Evolutionary conservation across 2,888 invertebrate species (phyloP).

Genomic region (Agapostemon virescens): DNA sequence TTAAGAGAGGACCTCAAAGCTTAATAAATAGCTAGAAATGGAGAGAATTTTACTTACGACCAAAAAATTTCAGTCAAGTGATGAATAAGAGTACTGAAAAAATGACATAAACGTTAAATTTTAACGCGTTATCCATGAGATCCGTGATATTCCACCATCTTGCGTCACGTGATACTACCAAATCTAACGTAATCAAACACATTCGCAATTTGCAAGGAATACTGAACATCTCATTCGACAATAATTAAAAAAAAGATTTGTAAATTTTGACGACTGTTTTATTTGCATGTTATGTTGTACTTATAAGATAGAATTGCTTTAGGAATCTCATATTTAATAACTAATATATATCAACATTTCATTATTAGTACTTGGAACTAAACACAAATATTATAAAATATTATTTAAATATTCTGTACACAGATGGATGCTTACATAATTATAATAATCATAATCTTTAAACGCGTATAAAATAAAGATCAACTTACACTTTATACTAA

Average conservation of each 20-base stretch:
- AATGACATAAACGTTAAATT: conserved; percentile 61
- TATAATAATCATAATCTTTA: conserved; percentile 1
- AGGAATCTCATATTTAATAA: conserved; percentile 8
- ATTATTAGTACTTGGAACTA: conserved; percentile 24
- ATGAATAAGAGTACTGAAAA: conserved; percentile 49
- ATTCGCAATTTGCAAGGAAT: conserved; percentile 29
- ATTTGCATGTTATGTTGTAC: conserved; percentile 20
- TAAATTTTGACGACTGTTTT: background rate
- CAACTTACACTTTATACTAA: conserved; percentile 47
- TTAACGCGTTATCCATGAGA: conserved; percentile 56
- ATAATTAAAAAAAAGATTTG: conserved; percentile 11
- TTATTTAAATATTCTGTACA: conserved; percentile 15
- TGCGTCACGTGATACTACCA: conserved; percentile 62
- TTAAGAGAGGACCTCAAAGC: background rate
- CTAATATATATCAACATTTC: conserved; percentile 21
- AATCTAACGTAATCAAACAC: conserved; percentile 43
- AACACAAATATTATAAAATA: conserved; percentile 19
- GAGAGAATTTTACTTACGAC: conserved; percentile 43
- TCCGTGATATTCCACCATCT: conserved; percentile 60
- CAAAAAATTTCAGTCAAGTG: conserved; percentile 47
- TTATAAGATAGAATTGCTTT: conserved; percentile 3
- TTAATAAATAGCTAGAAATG: background rate
- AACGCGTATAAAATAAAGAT: conserved; percentile 12
- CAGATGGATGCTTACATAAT: conserved; percentile 14
- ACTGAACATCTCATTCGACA: conserved; percentile 1